Base-by-base conservation (phyloP, 37 sponge, comb jelly and placozoan species). In the Diacarnus erythraeanus region DNA sequence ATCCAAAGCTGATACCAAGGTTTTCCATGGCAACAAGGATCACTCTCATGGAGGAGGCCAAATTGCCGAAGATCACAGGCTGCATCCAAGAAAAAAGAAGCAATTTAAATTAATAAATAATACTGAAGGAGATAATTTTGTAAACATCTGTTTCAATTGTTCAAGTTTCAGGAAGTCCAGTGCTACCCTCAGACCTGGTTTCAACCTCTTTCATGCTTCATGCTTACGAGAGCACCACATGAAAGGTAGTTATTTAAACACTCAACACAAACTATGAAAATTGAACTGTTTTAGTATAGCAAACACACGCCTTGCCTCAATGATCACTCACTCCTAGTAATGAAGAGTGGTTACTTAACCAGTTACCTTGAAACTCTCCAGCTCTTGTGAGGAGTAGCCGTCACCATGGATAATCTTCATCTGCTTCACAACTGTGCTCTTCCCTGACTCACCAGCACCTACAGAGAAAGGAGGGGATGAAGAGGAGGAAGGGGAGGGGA, bases 361-460 rank as follows among this genome's bases (percentile, higher is more conserved):
- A n/a, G n/a, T n/a, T 17, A 98, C 96, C 76, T 75, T 87, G 70
- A 90, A 95, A 59, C 83, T 86, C 17, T 77, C 83, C 63, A 95
- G 79, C 64, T 95, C 98, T 44, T 84, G 59, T 18, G 77, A 42
- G 0, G 83, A 75, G 75, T 93, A 98, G 3, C 98, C 98, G 76
- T 95, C 94, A 54, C 98, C 91, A 64, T 98, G 96, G 47, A 98
- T 98, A 41, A 98, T 98, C 84, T 98, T 98, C 98, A 98, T 98
- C 83, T 98, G 98, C 58, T 95, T 95, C 42, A 98, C 98, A 29
- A 98, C 83, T 22, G 98, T 98, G 44, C 98, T 98, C 82, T 98
- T 98, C 0, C 98, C 98, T 0, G 94, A 93, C 84, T 98, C 98
- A 0, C 98, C 98, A 77, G 98, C 98, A 43, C 98, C 98, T 98